These are phyloP conservation scores for Pachymerium ferrugineum DNA, from an alignment of 2,888 invertebrate species.

Conservation along the genomic window DNA sequence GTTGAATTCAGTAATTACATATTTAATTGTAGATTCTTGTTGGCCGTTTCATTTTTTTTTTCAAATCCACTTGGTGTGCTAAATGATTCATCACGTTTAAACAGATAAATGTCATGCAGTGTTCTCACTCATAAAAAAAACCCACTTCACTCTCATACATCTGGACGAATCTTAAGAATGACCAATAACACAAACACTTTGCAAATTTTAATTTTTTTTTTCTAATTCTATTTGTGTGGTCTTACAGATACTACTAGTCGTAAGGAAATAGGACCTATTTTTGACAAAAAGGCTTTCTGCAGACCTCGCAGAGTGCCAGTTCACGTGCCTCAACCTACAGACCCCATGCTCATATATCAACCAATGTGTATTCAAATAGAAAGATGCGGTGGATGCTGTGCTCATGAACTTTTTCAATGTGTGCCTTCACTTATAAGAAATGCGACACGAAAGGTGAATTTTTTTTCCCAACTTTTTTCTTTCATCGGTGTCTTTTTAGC, in stretches of 20 bases:
- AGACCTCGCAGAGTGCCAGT: conserved; percentile 37
- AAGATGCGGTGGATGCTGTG: conserved; percentile 45
- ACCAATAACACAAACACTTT: neutral
- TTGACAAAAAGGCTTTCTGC: conserved; percentile 37
- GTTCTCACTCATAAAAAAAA: neutral
- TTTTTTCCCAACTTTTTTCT: neutral
- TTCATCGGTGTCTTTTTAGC: neutral
- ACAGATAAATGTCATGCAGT: neutral
- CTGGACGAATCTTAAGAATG: neutral
- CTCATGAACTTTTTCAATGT: conserved; percentile 41
- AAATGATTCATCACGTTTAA: neutral
- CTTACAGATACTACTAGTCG: conserved; percentile 8
- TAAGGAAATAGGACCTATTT: conserved; percentile 35
- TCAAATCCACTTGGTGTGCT: too few relatives aligned
- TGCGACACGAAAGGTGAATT: conserved; percentile 34
- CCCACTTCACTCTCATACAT: neutral
- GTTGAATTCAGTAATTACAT: neutral
- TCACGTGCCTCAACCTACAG: conserved; percentile 35
- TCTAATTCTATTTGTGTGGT: neutral
- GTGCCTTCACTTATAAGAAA: conserved; percentile 35
- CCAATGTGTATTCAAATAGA: conserved; percentile 44
- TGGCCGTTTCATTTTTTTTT: neutral
- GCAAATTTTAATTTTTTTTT: neutral
- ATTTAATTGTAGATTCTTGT: conserved; percentile 11
- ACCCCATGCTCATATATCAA: conserved; percentile 39